These are phyloP conservation scores for Eriosoma lanigerum DNA, from an alignment of 1,140 invertebrate genomes.

Conservation along the genomic window DNA sequence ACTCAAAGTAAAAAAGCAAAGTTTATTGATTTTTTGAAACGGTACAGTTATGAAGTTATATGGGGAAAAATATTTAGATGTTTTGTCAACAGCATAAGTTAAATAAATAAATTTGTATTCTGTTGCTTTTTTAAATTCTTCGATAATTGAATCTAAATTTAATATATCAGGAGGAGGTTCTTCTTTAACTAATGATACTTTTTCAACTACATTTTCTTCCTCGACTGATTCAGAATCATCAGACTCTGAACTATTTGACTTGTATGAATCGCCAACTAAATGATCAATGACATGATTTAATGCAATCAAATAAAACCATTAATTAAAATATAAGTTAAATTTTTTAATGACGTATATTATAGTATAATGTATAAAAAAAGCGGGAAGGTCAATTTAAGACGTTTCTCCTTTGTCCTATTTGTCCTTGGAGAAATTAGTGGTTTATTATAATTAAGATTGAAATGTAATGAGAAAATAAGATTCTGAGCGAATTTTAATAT, in stretches of 20 bases:
- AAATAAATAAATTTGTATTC: constrained; percentile 42
- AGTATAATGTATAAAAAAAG: no score
- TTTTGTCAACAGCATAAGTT: constrained; percentile 18
- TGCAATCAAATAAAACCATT: no score
- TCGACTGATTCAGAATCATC: not conserved
- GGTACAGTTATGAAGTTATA: constrained; percentile 7
- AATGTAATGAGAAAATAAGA: no score
- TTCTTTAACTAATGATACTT: not conserved
- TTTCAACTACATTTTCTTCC: not conserved
- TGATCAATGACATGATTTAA: no score
- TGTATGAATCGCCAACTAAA: not conserved
- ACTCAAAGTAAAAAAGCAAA: constrained; percentile 29
- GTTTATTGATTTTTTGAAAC: not conserved
- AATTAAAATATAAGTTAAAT: no score
- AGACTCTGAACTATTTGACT: not conserved
- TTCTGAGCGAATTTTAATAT: no score
- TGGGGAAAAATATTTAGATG: constrained; percentile 27
- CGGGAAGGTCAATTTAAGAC: no score
- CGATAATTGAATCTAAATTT: not conserved
- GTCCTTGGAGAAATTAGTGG: no score
- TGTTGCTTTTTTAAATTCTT: not conserved
- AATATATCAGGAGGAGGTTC: not conserved
- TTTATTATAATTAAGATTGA: no score
- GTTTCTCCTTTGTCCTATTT: no score
- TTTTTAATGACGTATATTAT: no score